Evolutionary conservation across 2,113 vertebrate species (phyloP), one percentile per base, ranked within the genome.

Genomic region (Hippopotamus amphibius): DNA sequence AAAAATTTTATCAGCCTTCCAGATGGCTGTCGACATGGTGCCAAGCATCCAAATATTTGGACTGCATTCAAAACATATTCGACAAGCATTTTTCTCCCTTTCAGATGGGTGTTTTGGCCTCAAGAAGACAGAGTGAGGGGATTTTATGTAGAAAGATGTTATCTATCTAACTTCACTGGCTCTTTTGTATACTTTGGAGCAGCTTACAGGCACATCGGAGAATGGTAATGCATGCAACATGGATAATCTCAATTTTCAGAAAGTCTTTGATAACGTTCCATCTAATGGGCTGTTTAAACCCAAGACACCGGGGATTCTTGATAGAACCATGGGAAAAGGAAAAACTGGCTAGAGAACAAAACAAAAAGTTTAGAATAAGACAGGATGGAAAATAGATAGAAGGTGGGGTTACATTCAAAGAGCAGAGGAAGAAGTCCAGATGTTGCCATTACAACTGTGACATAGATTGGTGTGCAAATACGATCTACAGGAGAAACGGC

Each of bases 161-260:
- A 93, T 97, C 96, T 97, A 79, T 61, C 84, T 90, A 71, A 95
- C 55, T 95, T 97, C 90, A 84, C 82, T 87, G 94, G 41, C 59
- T 87, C 92, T 95, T 96, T 83, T 97, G 93, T 83, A 92, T 98
- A 94, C 91, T 98, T 98, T 97, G 88, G 81, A 97, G 93, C 84
- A 93, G 92, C 93, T 94, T 95, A 96, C 82, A 93, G 96, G 93
- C 80, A 92, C 90, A 65, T n/a, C 97, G 89, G 89, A 96, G 95
- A 96, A 97, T 14, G 22, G 83, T 97, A 97, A 97, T 96, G 74
- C 77, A 50, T 93, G 71, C 96, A 96, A 87, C 92, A 89, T 97
- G 90, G 57, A 90, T 97, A 96, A 97, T 98, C 93, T 97, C 93
- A 92, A 90, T 98, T 97, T 97, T 97, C 69, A 97, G 57, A 95